Conservation (phyloP, 2,888 invertebrate species). For the Nycteola revayana region DNA sequence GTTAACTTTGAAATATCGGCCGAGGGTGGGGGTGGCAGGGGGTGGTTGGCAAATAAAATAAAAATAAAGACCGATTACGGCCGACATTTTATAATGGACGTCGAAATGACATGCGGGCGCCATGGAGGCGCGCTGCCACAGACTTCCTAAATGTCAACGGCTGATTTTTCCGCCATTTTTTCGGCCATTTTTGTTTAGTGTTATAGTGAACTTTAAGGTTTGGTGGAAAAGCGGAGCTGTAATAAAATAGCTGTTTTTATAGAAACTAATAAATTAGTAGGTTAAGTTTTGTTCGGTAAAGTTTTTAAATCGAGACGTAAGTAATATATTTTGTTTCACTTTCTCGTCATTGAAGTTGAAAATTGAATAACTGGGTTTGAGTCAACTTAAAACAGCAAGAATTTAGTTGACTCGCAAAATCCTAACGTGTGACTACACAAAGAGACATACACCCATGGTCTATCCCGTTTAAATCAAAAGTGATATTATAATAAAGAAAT, state of each 20-base stretch:
- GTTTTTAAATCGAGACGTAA: neutral
- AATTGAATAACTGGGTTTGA: no score
- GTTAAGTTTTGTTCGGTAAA: no score
- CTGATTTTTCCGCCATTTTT: slow-evolving; percentile 27
- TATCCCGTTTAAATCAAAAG: no score
- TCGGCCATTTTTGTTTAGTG: slow-evolving; percentile 16
- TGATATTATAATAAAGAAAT: no score
- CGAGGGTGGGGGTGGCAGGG: slow-evolving; percentile 38
- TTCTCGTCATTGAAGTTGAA: no score
- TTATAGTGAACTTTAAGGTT: slow-evolving; percentile 24
- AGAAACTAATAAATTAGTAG: no score
- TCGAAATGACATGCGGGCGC: slow-evolving; percentile 79
- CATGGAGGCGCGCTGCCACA: slow-evolving; percentile 46
- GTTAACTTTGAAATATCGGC: slow-evolving; percentile 81
- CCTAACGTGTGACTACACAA: no score
- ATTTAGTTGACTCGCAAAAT: no score
- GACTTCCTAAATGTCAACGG: slow-evolving; percentile 38
- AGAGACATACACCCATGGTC: no score
- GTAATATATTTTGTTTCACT: no score
- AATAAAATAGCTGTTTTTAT: neutral
- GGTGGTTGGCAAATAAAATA: slow-evolving; percentile 75
- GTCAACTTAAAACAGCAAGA: no score
- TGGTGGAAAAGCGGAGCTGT: neutral
- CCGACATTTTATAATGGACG: slow-evolving; percentile 81
- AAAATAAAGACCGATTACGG: slow-evolving; percentile 78